Evolutionary conservation across 2,888 invertebrate genomes (phyloP), one percentile per base, ranked within the genome.

Genomic region (Rosalia funebris): DNA sequence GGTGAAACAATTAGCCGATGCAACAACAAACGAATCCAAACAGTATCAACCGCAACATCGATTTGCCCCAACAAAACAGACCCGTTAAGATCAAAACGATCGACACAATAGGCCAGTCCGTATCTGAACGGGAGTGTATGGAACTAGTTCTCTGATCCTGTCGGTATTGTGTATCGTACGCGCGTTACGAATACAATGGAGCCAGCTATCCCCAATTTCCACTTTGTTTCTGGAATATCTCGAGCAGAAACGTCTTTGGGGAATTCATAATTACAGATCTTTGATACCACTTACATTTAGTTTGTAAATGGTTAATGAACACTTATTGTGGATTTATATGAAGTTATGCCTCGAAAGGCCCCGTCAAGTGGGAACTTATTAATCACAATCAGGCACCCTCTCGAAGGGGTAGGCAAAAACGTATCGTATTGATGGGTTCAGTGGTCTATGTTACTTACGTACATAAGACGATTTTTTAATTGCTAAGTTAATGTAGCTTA

Each of bases 251-350:
- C 48, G 48, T 48, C 48, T 36, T 48, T 37, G 36, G 48, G 48
- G 48, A 48, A 19, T 19, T 19, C 48, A 14, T 48, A 36, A 48
- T 48, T 48, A 36, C 48, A 36, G 19, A 48, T 48, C 48, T 48
- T 37, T 36, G 19, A 20, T 48, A 48, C 48, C 48, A 48, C 37
- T 48, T 48, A 48, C 48, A 12, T 36, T n/a, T 17, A 48, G 48
- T 37, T 37, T 36, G 48, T 37, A 48, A 48, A 37, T 37, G 48
- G 48, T 37, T 48, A 48, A 48, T 48, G 37, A 37, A 48, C 48
- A 48, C 36, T 48, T 19, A 48, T 37, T 48, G 37, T 37, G 37
- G 20, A 48, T 48, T 36, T 48, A 11, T 36, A 48, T 0, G 41
- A 16, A 41, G 41, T 37, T 37, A 37, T 37, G 11, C 14, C 37